Base-by-base conservation (phyloP, 2,888 invertebrate genomes). In the Lepidochrysops patricia region DNA sequence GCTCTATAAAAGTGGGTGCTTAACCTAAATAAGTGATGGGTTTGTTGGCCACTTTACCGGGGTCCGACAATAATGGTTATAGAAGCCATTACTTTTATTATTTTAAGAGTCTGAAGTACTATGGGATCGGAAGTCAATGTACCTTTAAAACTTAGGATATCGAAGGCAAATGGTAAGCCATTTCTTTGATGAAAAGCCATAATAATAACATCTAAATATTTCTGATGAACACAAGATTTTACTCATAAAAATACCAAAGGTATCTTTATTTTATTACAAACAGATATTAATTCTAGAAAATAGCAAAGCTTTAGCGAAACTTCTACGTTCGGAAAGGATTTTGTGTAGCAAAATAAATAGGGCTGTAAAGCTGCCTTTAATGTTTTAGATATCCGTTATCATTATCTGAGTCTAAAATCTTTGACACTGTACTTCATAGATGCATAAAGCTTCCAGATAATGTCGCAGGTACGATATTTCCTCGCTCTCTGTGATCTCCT, bases 21-120 rank as follows among this genome's bases (percentile, higher is more conserved):
- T 54, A 54, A 54, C 54, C 54, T 32, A 54, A 54, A 54, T 54
- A 54, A 54, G 19, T 54, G 32, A 54, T 27, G 52, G 52, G 26
- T 27, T 29, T 29, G 54, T 15, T 29, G 54, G 54, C 29, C 27
- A 29, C 54, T 29, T 29, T 32, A 29, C 27, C 19, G 13, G 6
- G 9, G 12, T 32, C 29, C 9, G 15, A 12, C 54, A 54, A 29
- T 54, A 54, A 29, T 54, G 29, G 27, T 32, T 54, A 52, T 26
- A 52, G 13, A 52, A 52, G 52, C 52, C 52, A 26, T 52, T 26
- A 52, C 15, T 52, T 26, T 43, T 43, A 43, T 43, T 43, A 43
- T 43, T 43, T 12, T 12, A 43, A 4, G 43, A 43, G 43, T 43
- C 43, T 9, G 43, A 43, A n/a, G 43, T 23, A 43, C 19, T 19